Evolutionary conservation across 2,888 invertebrate genomes (phyloP).

Genomic region (Euphydryas editha): DNA sequence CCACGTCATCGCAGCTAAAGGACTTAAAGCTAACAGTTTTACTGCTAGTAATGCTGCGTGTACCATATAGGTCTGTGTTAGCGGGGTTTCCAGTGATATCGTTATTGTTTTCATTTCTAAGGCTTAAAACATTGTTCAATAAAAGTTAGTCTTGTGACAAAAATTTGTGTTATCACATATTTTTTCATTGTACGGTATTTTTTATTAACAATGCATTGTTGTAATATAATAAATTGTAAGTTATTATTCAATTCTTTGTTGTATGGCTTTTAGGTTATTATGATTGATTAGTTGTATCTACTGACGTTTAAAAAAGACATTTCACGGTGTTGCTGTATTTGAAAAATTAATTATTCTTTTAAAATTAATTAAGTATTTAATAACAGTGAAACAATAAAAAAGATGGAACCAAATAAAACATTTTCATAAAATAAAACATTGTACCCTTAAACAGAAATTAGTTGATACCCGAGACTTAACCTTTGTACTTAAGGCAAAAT

Average conservation of each 20-base stretch:
- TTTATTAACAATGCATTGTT: background rate
- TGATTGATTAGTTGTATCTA: background rate
- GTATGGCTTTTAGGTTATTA: no score
- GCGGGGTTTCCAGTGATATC: slow-evolving; percentile 53
- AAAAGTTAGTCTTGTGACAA: background rate
- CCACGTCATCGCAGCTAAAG: slow-evolving; percentile 60
- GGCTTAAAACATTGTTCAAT: background rate
- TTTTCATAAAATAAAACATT: no score
- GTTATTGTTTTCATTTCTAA: slow-evolving; percentile 46
- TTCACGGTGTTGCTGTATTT: background rate
- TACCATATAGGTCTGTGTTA: slow-evolving; percentile 59
- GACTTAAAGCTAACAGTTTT: slow-evolving; percentile 57
- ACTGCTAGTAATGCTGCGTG: slow-evolving; percentile 60
- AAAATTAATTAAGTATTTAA: no score
- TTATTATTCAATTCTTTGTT: no score
- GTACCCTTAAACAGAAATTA: no score
- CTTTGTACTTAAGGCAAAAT: no score
- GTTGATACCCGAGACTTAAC: no score
- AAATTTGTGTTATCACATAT: background rate
- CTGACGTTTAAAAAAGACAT: background rate
- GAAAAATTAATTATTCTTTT: background rate
- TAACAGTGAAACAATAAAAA: no score
- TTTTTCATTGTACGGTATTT: background rate
- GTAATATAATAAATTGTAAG: no score
- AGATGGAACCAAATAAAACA: no score